Evolutionary conservation across 1,140 invertebrate species (phyloP), one percentile per base, ranked within the genome.

Genomic region (Homalodisca vitripennis): DNA sequence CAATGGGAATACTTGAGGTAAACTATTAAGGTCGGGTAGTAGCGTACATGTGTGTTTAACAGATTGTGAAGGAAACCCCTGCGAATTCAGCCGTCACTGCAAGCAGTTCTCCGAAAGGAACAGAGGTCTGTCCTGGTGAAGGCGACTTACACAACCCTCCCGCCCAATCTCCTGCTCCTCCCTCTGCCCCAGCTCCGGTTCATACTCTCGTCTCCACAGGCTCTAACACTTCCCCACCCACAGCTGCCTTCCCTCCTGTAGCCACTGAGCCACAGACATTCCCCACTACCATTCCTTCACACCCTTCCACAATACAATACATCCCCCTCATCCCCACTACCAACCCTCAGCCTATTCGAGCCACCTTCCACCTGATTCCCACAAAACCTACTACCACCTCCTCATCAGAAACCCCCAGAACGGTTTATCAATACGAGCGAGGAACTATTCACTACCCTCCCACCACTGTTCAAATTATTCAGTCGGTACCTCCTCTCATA

Each of bases 131-230:
- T 60, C 55, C 14, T 14, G 55, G 55, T 60, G 55, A 27, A 2
- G 55, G 55, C 22, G 22, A 14, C 14, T 3, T n/a, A 29, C 63
- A 66, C 32, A 31, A 31, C n/a, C 30, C 63, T 48, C 68, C 57
- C 74, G 78, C 78, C 70, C 69, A 68, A 51, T 66, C 70, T 73
- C 74, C 75, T 70, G 75, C 75, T 74, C 75, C 76, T 73, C 68
- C 71, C 71, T 41, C 63, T 24, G 69, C 53, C 64, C 77, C 77
- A 74, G 71, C 68, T 34, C n/a, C n/a, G n/a, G n/a, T n/a, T n/a
- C n/a, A n/a, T n/a, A n/a, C n/a, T n/a, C 70, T 68, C 63, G 68
- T 72, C 12, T 74, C 73, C n/a, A 74, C 73, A 47, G 71, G 68
- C 65, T 73, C 70, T 53, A 73, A 73, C 66, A 73, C 72, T 20